These are phyloP conservation scores for Stichopus horrens DNA, from an alignment of 53 echinoderm and acorn worm genomes.

Conservation along the genomic window DNA sequence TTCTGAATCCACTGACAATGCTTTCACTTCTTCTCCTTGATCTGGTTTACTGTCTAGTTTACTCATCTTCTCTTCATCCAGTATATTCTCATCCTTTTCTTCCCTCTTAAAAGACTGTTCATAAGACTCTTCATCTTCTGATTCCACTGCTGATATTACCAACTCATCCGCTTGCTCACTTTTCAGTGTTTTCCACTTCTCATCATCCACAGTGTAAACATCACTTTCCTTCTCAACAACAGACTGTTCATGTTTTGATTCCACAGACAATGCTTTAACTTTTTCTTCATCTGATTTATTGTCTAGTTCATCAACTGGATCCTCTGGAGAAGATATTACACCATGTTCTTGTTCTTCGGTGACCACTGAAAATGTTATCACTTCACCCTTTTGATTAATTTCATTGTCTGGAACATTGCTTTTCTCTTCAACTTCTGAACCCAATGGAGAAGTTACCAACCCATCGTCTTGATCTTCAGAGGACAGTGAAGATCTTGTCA, in stretches of 20 bases:
- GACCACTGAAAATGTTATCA: too few species aligned
- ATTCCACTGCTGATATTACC: too few species aligned
- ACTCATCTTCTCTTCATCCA: constrained; percentile 16
- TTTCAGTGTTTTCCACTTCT: neutral
- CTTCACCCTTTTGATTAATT: neutral
- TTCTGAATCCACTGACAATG: too few species aligned
- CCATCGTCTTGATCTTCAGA: constrained; percentile 1
- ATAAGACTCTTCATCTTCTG: too few species aligned
- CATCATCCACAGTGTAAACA: neutral
- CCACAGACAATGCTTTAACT: too few species aligned
- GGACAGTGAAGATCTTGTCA: neutral
- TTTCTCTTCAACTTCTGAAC: neutral
- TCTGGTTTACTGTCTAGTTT: neutral
- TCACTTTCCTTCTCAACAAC: neutral
- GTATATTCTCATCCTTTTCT: constrained; percentile 22
- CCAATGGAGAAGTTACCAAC: too few species aligned
- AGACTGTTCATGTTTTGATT: too few species aligned
- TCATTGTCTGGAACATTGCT: neutral
- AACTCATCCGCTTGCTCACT: neutral
- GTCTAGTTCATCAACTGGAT: too few species aligned
- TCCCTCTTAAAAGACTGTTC: neutral
- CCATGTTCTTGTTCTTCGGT: too few species aligned
- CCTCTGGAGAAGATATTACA: too few species aligned
- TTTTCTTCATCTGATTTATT: too few species aligned
- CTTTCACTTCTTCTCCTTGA: too few species aligned